phyloP scores from a whole-genome alignment of 2,113 vertebrate species.

The Bos taurus region ARS-UCD2.0 NC_037348.1:5409001-5409500 shows the following conservation, averaged over 20 bases:
- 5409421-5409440: not conserved
- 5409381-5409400: not conserved
- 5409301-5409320: not conserved
- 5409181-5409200: not conserved
- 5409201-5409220: not conserved
- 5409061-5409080: not conserved
- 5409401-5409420: not conserved
- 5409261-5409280: not conserved
- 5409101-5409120: not conserved
- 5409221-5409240: not conserved
- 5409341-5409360: not conserved
- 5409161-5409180: not conserved
- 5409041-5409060: not conserved
- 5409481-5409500: not conserved
- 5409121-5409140: not conserved
- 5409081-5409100: not conserved
- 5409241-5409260: not conserved
- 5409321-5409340: not conserved
- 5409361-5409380: not conserved
- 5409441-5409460: not conserved
- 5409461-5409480: not conserved
- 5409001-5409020: not conserved
- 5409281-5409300: not conserved
- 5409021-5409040: not conserved
- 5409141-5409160: not conserved